Percentiles rank a stretch among this genome's conserved stretches.
These are phyloP conservation scores for Temnothorax unifasciatus DNA, from an alignment of 2,888 invertebrate species.

Conservation along the genomic window DNA sequence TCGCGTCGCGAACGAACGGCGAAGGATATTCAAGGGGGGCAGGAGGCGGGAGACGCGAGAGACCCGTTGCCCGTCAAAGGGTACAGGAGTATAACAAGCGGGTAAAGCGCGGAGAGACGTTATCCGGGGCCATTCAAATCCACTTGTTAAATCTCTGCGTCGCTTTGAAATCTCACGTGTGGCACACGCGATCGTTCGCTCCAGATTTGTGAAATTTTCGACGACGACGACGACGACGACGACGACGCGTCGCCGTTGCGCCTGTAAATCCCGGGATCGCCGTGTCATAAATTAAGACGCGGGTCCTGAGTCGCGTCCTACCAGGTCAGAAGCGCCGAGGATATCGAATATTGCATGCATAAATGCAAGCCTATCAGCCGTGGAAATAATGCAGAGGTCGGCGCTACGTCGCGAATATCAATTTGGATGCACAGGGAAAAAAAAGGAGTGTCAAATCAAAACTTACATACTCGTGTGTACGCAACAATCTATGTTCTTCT, in stretches of 20 bases:
- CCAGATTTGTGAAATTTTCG: not conserved
- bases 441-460: no score
- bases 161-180: not conserved
- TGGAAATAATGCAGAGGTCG: constrained; percentile 13
- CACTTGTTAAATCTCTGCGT: not conserved
- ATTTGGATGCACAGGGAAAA: not conserved
- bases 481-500: no score
- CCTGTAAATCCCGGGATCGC: not conserved
- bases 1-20: not conserved
- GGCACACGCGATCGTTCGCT: not conserved
- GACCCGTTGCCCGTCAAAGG: constrained; percentile 8
- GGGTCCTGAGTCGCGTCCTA: not conserved
- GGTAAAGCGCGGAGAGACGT: not conserved
- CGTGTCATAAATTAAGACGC: constrained; percentile 27
- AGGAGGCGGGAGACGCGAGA: not conserved
- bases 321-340: constrained; percentile 39
- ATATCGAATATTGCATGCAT: constrained; percentile 75
- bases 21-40: not conserved
- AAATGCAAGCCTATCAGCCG: constrained; percentile 71
- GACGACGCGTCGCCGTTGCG: not conserved
- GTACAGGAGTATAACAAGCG: not conserved
- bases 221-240: no score
- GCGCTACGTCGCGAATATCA: constrained; percentile 52
- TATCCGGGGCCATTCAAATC: constrained; percentile 4
- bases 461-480: no score